Evolutionary conservation across 2,888 invertebrate species (phyloP).

Genomic region (Brachyptera putata): DNA sequence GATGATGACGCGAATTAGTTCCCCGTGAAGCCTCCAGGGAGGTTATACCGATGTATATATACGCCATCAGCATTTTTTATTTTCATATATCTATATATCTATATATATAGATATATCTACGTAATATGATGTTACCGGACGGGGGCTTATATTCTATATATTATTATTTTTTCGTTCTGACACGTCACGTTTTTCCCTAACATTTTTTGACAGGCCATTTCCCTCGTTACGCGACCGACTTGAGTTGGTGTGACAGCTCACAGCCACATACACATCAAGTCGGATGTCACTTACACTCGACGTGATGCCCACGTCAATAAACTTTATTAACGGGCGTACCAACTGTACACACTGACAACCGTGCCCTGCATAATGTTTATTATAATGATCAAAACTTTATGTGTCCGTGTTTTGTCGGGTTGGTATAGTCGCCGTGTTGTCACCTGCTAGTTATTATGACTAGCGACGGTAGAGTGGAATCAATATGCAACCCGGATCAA

Average conservation of each 20-base stretch:
- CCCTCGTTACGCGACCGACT: slow-evolving; percentile 26
- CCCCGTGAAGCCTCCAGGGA: background rate
- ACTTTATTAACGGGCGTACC: background rate
- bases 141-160: slow-evolving; percentile 6
- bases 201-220: slow-evolving; percentile 30
- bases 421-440: slow-evolving; percentile 2
- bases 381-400: slow-evolving; percentile 6
- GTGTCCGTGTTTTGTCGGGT: no score
- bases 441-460: background rate
- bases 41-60: background rate
- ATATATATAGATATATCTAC: no score
- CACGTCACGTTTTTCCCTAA: slow-evolving; percentile 29
- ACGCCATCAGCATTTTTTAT: slow-evolving; percentile 10
- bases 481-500: no score
- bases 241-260: slow-evolving; percentile 28
- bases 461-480: background rate
- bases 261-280: slow-evolving; percentile 28
- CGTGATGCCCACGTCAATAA: slow-evolving; percentile 17
- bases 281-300: slow-evolving; percentile 23
- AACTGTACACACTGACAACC: no score
- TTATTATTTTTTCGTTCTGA: slow-evolving; percentile 27
- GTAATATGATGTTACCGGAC: background rate
- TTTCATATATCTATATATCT: no score
- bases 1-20: slow-evolving; percentile 5
- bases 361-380: slow-evolving; percentile 11